phyloP scores from a whole-genome alignment of 2,888 invertebrate genomes.

The Abrostola triplasia region DNA sequence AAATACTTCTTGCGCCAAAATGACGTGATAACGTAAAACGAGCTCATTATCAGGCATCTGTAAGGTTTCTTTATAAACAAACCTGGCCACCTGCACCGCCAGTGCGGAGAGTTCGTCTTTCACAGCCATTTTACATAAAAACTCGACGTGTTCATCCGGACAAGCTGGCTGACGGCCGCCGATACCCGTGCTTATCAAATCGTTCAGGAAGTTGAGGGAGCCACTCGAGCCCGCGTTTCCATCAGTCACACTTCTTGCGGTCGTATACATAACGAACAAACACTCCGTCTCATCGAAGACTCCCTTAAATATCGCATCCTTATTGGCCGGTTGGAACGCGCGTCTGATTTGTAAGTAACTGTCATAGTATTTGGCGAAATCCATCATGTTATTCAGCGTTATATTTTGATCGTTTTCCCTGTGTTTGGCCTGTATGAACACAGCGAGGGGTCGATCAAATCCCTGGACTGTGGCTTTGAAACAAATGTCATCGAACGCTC shows the following conservation, averaged over 20 bases:
- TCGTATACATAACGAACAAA: conserved; percentile 41
- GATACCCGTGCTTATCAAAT: conserved; percentile 30
- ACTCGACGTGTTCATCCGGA: conserved; percentile 11
- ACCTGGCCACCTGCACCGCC: conserved; percentile 18
- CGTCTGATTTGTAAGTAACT: conserved; percentile 33
- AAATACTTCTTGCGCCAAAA: conserved; percentile 33
- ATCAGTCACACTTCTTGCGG: conserved; percentile 16
- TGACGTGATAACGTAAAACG: conserved; percentile 33
- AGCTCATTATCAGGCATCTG: conserved; percentile 17
- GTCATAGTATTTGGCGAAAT: conserved; percentile 27
- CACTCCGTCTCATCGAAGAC: conserved; percentile 23
- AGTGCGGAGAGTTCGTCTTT: conserved; percentile 22
- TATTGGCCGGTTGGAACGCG: conserved; percentile 10
- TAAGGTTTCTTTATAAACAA: neutral
- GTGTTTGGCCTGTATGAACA: conserved; percentile 44
- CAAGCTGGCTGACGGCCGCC: neutral
- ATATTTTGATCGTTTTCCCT: conserved; percentile 15
- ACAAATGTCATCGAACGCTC: conserved; percentile 44
- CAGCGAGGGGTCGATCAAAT: conserved; percentile 11
- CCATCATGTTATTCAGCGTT: conserved; percentile 14
- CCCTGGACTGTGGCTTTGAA: conserved; percentile 27
- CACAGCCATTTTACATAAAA: conserved; percentile 10
- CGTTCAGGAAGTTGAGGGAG: conserved; percentile 2
- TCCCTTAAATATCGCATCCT: conserved; percentile 22
- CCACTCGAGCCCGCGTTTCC: neutral